phyloP scores from a whole-genome alignment of 1,140 invertebrate species.

The Zophobas atratus region DNA sequence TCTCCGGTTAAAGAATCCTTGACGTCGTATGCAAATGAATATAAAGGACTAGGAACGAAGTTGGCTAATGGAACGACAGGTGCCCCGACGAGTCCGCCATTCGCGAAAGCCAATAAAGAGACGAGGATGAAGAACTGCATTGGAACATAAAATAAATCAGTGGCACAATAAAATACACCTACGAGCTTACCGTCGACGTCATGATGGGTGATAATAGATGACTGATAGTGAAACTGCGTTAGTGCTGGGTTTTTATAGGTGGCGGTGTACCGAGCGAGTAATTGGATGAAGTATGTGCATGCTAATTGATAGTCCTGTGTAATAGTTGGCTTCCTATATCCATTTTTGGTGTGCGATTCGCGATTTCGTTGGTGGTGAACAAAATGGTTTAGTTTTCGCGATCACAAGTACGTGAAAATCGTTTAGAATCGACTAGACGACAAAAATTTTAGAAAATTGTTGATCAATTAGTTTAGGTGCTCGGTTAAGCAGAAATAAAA shows the following conservation, averaged over 20 bases:
- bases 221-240: conserved; percentile 42
- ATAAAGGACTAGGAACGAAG: conserved; percentile 70
- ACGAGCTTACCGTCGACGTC: conserved; percentile 27
- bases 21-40: conserved; percentile 72
- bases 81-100: conserved; percentile 63
- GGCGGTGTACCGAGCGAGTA: background rate
- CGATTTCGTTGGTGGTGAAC: background rate
- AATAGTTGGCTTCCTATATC: conserved; percentile 3
- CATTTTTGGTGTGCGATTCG: background rate
- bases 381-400: background rate
- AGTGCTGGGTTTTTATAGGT: conserved; percentile 37
- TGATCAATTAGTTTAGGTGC: no score
- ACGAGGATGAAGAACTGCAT: conserved; percentile 48
- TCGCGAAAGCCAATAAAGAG: conserved; percentile 61
- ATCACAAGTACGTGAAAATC: no score
- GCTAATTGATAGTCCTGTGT: conserved; percentile 3
- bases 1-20: conserved; percentile 73
- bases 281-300: conserved; percentile 15
- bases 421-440: no score
- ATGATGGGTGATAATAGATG: conserved; percentile 29
- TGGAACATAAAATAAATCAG: conserved; percentile 24
- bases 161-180: conserved; percentile 19
- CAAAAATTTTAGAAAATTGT: no score
- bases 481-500: no score
- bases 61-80: conserved; percentile 67